These are phyloP conservation scores for Linyphia triangularis DNA, from an alignment of 2,888 invertebrate species.

Conservation along the genomic window DNA sequence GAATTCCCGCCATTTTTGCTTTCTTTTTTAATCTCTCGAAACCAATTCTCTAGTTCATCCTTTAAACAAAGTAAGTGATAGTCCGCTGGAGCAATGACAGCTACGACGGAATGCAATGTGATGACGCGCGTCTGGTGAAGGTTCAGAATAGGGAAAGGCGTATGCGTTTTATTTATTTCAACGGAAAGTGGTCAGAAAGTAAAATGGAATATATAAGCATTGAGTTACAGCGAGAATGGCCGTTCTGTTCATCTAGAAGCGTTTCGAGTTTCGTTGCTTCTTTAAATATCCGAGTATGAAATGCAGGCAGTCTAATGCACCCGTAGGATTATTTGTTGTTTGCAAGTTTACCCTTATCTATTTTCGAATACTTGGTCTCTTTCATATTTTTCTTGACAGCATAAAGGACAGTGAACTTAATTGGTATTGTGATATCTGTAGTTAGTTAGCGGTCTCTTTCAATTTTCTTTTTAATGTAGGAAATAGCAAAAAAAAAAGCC, in stretches of 20 bases:
- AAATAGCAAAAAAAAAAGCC: too few species aligned
- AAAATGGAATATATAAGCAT: not conserved
- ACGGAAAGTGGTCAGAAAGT: slow-evolving; percentile 2
- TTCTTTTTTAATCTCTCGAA: slow-evolving; percentile 12
- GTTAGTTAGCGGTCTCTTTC: too few species aligned
- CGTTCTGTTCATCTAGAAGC: not conserved
- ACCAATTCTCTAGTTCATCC: slow-evolving; percentile 21
- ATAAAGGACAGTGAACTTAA: too few species aligned
- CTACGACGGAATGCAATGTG: slow-evolving; percentile 6
- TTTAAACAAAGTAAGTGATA: slow-evolving; percentile 50
- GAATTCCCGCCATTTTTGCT: not conserved
- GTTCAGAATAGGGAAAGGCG: not conserved
- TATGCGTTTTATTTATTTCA: not conserved
- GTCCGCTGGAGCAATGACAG: slow-evolving; percentile 30
- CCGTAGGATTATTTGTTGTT: too few species aligned
- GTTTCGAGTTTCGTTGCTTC: not conserved
- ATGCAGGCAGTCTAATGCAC: not conserved
- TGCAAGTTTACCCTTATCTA: too few species aligned
- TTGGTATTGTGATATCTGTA: too few species aligned
- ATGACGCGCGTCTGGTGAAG: not conserved
- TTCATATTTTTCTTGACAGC: too few species aligned
- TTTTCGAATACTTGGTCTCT: too few species aligned
- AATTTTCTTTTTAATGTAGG: too few species aligned
- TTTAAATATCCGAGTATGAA: not conserved
- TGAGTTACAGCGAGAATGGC: not conserved